phyloP scores from a whole-genome alignment of 2,797 vertebrate genomes.

The Mastacembelus armatus region DNA sequence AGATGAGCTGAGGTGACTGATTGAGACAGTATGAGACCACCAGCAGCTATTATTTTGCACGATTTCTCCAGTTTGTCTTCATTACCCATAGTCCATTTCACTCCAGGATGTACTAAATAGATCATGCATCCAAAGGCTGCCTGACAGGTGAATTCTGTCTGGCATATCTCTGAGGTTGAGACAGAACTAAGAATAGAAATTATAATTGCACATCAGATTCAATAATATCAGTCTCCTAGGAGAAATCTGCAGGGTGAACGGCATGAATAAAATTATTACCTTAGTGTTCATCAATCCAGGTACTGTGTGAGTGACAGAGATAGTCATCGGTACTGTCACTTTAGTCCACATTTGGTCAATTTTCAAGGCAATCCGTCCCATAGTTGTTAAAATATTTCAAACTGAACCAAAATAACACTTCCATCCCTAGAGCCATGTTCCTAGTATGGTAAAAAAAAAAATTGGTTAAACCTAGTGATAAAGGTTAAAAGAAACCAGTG shows the following conservation, averaged over 20 bases:
- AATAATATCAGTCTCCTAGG: constrained; percentile 40
- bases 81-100: constrained; percentile 58
- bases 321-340: constrained; percentile 31
- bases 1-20: constrained; percentile 24
- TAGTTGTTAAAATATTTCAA: not conserved
- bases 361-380: not conserved
- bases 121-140: constrained; percentile 47
- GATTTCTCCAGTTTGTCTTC: constrained; percentile 63
- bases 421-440: too few relatives aligned
- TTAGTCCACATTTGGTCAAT: not conserved
- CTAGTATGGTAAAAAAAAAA: too few relatives aligned
- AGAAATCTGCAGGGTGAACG: constrained; percentile 35
- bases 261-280: constrained; percentile 40
- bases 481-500: not conserved
- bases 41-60: constrained; percentile 35
- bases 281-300: constrained; percentile 24
- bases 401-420: not conserved
- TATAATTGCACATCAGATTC: constrained; percentile 59
- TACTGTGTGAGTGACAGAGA: constrained; percentile 11
- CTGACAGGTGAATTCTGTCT: constrained; percentile 52
- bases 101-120: constrained; percentile 39
- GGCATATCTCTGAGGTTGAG: too few relatives aligned
- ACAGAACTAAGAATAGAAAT: constrained; percentile 46
- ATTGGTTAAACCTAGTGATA: not conserved
- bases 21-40: constrained; percentile 34